phyloP scores from a whole-genome alignment of 2,888 invertebrate species.

The Synanthedon andrenaeformis region DNA sequence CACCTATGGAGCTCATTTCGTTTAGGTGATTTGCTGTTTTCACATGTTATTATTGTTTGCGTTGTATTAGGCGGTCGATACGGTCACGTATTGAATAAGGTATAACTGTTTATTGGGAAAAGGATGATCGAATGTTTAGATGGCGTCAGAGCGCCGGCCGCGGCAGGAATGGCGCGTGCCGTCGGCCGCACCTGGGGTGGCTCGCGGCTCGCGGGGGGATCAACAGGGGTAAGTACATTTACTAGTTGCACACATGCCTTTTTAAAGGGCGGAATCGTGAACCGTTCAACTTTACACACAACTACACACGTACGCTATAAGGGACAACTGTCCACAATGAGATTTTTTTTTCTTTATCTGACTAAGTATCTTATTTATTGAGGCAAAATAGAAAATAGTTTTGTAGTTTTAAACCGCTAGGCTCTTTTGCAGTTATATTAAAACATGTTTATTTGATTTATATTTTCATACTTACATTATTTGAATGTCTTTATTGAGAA shows the following conservation, averaged over 20 bases:
- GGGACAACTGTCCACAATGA: too few species aligned
- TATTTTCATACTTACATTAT: too few species aligned
- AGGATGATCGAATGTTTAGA: constrained; percentile 29
- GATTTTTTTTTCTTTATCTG: too few species aligned
- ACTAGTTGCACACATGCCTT: constrained; percentile 69
- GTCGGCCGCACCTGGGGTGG: constrained; percentile 62
- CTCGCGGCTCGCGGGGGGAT: constrained; percentile 48
- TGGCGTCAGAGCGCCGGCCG: constrained; percentile 64
- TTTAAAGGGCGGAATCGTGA: constrained; percentile 57
- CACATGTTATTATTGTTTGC: constrained; percentile 51
- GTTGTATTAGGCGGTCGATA: constrained; percentile 29
- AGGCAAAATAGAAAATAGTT: too few species aligned
- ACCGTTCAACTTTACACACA: constrained; percentile 26
- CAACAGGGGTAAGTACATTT: constrained; percentile 67
- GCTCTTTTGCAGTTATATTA: too few species aligned
- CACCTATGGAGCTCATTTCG: constrained; percentile 70
- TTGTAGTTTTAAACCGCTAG: too few species aligned
- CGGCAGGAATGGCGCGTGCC: constrained; percentile 68
- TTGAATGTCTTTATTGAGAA: too few species aligned
- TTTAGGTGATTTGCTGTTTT: constrained; percentile 39
- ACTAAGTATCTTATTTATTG: too few species aligned
- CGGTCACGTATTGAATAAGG: constrained; percentile 29
- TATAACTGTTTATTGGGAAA: constrained; percentile 20
- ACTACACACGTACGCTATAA: not conserved
- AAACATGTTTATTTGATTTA: too few species aligned